phyloP scores from a whole-genome alignment of 2,797 vertebrate genomes.

The Parambassis ranga region DNA sequence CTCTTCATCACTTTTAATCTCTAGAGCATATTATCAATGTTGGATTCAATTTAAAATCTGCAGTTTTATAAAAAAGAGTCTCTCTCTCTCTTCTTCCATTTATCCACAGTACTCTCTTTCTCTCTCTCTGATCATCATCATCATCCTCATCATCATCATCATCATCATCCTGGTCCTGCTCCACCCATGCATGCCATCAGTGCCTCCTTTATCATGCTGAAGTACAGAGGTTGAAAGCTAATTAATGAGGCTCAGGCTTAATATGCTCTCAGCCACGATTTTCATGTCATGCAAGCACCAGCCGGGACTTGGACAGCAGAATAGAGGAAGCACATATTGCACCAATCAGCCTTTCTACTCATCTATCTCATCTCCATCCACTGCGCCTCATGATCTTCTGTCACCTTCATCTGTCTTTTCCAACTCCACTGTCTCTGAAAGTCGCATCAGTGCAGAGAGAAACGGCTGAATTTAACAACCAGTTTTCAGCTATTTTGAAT shows the following conservation, averaged over 20 bases:
- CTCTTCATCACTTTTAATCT: background rate
- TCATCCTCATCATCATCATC: background rate
- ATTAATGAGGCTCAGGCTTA: conserved; percentile 56
- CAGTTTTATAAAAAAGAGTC: background rate
- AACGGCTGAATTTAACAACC: no score
- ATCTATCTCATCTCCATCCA: conserved; percentile 10
- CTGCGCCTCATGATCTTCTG: background rate
- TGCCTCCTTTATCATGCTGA: conserved; percentile 45
- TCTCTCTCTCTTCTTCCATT: background rate
- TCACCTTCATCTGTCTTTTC: conserved; percentile 39
- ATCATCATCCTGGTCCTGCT: background rate
- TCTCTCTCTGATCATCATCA: no score
- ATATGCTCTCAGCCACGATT: conserved; percentile 41
- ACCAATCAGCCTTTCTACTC: conserved; percentile 15
- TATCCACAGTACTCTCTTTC: background rate
- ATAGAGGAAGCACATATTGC: conserved; percentile 13
- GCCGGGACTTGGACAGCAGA: conserved; percentile 4
- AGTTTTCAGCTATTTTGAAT: no score
- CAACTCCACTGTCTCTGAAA: background rate
- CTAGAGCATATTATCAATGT: background rate
- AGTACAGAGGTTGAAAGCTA: conserved; percentile 60
- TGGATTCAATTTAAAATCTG: background rate
- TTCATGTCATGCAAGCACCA: conserved; percentile 30
- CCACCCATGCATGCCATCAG: conserved; percentile 40
- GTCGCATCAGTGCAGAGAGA: background rate